phyloP scores from a whole-genome alignment of 2,113 vertebrate species.

The Nothoprocta perdicaria region DNA sequence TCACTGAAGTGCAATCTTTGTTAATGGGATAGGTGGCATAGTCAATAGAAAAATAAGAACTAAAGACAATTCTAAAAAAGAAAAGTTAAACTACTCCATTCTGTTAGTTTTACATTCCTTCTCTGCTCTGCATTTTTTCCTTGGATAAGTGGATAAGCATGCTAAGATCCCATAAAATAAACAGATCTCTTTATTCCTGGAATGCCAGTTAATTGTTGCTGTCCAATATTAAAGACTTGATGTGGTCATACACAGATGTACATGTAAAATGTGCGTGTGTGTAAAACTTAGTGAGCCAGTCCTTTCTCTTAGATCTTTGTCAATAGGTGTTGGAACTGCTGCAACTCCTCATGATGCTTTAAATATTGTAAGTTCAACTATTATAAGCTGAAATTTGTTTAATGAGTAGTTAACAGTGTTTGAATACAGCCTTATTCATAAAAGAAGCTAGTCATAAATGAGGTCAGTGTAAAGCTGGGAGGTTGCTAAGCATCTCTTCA shows the following conservation, averaged over 20 bases:
- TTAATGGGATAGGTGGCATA: neutral
- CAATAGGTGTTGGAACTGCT: neutral
- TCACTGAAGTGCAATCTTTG: neutral
- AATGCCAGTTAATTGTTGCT: neutral
- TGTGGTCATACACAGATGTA: neutral
- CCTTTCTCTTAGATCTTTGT: neutral
- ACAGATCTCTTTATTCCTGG: neutral
- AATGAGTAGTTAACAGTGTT: neutral
- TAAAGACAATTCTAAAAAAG: neutral
- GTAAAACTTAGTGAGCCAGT: neutral
- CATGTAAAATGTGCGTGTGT: neutral
- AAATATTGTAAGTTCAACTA: neutral
- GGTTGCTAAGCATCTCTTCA: accelerated
- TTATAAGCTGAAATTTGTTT: neutral
- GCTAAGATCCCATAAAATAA: neutral
- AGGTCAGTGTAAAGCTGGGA: neutral
- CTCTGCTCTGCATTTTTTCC: neutral
- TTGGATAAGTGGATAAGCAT: neutral
- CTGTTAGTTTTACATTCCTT: neutral
- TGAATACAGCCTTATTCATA: neutral
- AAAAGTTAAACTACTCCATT: neutral
- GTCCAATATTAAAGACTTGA: neutral
- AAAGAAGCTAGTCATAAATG: neutral
- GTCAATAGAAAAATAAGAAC: neutral
- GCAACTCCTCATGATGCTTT: neutral